Conservation (phyloP, 1,140 invertebrate species). For the Laupala kohalensis region DNA sequence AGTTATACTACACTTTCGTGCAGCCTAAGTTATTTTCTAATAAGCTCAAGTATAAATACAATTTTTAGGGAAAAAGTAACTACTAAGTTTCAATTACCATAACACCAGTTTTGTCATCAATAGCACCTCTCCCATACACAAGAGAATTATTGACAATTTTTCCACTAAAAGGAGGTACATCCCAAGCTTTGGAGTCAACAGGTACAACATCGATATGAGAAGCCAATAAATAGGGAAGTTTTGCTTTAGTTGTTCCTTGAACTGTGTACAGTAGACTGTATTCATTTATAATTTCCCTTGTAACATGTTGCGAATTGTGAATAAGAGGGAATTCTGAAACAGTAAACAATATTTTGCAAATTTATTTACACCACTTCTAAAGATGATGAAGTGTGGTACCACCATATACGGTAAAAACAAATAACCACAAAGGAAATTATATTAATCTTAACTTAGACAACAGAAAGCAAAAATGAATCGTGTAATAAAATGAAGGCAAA, state of each 20-base stretch:
- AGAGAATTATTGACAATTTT: constrained; percentile 31
- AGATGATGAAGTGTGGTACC: too few species aligned
- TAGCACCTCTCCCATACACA: constrained; percentile 40
- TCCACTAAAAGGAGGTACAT: constrained; percentile 35
- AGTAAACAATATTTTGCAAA: constrained; percentile 2
- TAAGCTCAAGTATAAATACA: not conserved
- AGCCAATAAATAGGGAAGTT: constrained; percentile 37
- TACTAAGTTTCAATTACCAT: constrained; percentile 27
- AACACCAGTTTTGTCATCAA: constrained; percentile 39
- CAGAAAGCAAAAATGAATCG: too few species aligned
- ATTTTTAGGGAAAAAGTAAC: not conserved
- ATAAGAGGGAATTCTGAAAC: constrained; percentile 32
- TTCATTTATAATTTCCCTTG: constrained; percentile 31
- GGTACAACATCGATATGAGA: constrained; percentile 47
- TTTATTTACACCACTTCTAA: too few species aligned
- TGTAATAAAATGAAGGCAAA: too few species aligned
- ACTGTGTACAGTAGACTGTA: constrained; percentile 37
- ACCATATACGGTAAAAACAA: too few species aligned
- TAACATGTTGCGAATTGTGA: constrained; percentile 29
- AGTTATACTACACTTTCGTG: not conserved
- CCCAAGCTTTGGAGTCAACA: constrained; percentile 31
- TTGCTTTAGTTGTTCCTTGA: constrained; percentile 21
- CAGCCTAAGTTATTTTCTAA: not conserved
- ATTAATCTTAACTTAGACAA: too few species aligned
- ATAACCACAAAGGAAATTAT: too few species aligned